These are phyloP conservation scores for Chloromyia formosa DNA, from an alignment of 2,888 invertebrate genomes.

Conservation along the genomic window DNA sequence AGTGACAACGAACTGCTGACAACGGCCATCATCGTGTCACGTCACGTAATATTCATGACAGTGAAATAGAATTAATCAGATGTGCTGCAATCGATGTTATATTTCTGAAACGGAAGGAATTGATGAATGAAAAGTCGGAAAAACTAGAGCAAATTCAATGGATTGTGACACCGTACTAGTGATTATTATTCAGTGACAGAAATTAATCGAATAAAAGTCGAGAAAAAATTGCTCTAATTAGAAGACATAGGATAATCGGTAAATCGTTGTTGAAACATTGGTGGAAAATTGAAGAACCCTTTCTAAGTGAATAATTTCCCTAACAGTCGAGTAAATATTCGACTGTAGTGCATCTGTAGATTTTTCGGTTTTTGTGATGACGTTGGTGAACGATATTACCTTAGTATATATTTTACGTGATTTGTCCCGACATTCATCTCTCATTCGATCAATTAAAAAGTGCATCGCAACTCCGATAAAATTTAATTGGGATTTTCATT, in stretches of 20 bases:
- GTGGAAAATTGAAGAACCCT: neutral
- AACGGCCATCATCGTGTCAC: slow-evolving; percentile 9
- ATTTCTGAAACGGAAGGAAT: neutral
- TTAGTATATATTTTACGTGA: no score
- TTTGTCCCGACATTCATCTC: no score
- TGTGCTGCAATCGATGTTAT: no score
- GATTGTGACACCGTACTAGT: neutral
- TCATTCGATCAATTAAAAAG: neutral
- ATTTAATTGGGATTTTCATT: no score
- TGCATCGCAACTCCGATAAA: neutral
- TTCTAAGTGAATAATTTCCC: no score
- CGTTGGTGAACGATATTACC: neutral
- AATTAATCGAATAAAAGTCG: neutral
- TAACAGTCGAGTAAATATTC: no score
- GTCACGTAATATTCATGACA: neutral
- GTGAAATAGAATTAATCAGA: slow-evolving; percentile 3
- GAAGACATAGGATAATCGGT: neutral
- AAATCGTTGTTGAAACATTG: neutral
- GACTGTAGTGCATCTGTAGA: no score
- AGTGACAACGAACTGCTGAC: neutral
- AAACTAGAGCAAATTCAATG: slow-evolving; percentile 6
- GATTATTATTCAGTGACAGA: no score
- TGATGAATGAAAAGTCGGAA: slow-evolving; percentile 13
- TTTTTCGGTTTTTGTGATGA: neutral
- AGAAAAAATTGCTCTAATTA: neutral